Base-by-base conservation (phyloP, 2,888 invertebrate genomes). In the Nebria brevicollis region DNA sequence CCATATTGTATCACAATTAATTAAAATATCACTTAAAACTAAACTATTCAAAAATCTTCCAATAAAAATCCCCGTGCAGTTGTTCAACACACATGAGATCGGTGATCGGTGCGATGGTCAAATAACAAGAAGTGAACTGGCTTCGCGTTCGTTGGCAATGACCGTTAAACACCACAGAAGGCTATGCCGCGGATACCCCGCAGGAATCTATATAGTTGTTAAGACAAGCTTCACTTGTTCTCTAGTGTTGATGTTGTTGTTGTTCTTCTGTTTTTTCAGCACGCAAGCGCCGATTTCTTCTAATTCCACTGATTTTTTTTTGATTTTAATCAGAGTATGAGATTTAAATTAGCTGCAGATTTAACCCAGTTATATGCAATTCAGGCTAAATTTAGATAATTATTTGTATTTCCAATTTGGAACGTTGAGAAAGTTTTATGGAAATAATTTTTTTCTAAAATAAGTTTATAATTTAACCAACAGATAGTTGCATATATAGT, bases 61-160 rank as follows among this genome's bases (percentile, higher is more conserved):
- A 34, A 13, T 54, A 54, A 2, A 54, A 54, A 13, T 8, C 7
- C 8, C 54, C 54, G 54, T 54, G 11, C 54, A 54, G 54, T 54
- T 54, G 54, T 54, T 3, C 54, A 54, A 54, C 54, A 54, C 54
- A 54, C 54, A 54, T 54, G 54, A 54, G 54, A 54, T 54, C 54
- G 54, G 54, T 54, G 54, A 54, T 54, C 54, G 54, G 54, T 54
- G 54, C 54, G 54, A 54, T 54, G 54, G 54, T 54, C 54, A 54
- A 54, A 54, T 54, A 54, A 54, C 54, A 54, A 54, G 54, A 54
- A 54, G 54, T 54, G 54, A 54, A 54, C 54, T 54, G 54, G 54
- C 54, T 54, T 54, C 54, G 54, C 54, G 54, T 54, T 54, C 54
- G 54, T 54, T 54, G 54, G 54, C 54, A 54, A 54, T 54, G 54